Evolutionary conservation across 2,797 vertebrate genomes (phyloP), one percentile per base, ranked within the genome.

Genomic region (Chelmon rostratus): DNA sequence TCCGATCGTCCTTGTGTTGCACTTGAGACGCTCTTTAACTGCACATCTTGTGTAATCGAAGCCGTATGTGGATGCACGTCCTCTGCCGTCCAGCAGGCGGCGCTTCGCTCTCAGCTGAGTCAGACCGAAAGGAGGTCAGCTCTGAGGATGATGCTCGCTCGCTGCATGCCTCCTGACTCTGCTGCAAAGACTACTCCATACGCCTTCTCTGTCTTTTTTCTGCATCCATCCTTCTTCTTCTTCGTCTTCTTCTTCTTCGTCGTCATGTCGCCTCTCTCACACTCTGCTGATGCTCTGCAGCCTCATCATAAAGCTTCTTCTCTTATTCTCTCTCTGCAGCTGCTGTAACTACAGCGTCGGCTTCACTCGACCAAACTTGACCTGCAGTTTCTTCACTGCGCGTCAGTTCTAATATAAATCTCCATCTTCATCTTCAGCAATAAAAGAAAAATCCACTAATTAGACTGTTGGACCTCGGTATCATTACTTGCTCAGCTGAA

Each of bases 71-170:
- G 11, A 9, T 49, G 64, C 10, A 21, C 3, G 0, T 46, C 53
- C 16, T 28, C 16, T 68, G 8, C 0, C 1, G 61, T 54, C 79
- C 89, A 85, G 82, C 72, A 66, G 90, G 90, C 65, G 89, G 84
- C 35, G 68, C 85, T 87, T 77, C 59, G 59, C 76, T 74, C 73
- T 54, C 79, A 73, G 65, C 73, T 69, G 73, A 81, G 28, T 73
- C 38, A n/a, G 42, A 49, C 23, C 68, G 8, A 89, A 91, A 91
- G 64, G 80, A 89, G 91, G 85, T 89, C 88, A 90, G 66, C 77
- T 62, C 28, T 78, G 80, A 83, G 7, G 73, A 73, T 67, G 54
- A 81, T 25, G 59, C 40, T 47, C 47, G 37, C 28, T 79, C 12
- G 5, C 80, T 71, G 23, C 68, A 56, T 5, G 11, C 66, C 33